Conservation (phyloP, 1,140 invertebrate species). For the Meteorus sp. region DNA sequence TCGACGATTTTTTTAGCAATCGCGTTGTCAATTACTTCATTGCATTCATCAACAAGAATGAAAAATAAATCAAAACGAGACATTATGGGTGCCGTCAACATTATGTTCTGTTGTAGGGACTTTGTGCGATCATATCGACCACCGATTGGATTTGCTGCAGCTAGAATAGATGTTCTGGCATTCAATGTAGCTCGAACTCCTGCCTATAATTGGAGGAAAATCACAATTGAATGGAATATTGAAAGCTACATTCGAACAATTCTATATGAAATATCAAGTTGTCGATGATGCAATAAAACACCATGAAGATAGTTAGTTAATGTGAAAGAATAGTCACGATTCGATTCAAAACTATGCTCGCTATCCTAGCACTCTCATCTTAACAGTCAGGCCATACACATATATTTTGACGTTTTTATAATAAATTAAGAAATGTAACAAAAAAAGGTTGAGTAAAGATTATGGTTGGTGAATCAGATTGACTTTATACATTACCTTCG, state of each 20-base stretch:
- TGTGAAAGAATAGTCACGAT: no score
- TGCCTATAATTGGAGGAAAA: slow-evolving; percentile 63
- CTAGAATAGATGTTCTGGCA: slow-evolving; percentile 96
- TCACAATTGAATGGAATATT: background rate
- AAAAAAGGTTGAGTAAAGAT: no score
- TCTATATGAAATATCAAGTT: no score
- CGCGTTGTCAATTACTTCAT: slow-evolving; percentile 92
- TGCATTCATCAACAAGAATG: slow-evolving; percentile 94
- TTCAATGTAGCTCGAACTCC: slow-evolving; percentile 97
- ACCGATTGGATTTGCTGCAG: slow-evolving; percentile 97
- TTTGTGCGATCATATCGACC: slow-evolving; percentile 94
- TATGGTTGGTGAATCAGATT: no score
- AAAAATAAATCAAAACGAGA: slow-evolving; percentile 99
- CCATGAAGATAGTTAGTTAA: no score
- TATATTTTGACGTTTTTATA: no score
- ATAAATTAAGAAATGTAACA: background rate
- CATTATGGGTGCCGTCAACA: slow-evolving; percentile 96
- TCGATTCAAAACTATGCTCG: no score
- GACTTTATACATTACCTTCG: slow-evolving; percentile 69
- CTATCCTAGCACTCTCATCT: no score
- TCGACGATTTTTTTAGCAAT: slow-evolving; percentile 96
- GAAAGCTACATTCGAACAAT: no score
- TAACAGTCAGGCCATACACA: no score
- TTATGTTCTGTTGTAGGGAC: slow-evolving; percentile 93
- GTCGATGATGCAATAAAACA: no score